Conservation (phyloP, 2,113 vertebrate genomes). For the Collichthys lucidus region DNA sequence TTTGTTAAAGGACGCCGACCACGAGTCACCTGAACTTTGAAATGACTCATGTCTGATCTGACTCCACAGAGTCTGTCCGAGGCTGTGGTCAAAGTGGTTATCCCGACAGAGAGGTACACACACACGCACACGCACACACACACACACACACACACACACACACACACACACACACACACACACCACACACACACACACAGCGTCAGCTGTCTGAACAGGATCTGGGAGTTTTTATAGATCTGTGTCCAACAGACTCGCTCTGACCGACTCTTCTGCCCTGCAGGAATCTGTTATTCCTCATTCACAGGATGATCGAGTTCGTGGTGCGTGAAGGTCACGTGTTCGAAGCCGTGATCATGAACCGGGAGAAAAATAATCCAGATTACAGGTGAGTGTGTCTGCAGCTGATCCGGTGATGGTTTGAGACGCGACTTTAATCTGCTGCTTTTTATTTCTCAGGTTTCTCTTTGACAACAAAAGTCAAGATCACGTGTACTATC, state of each 20-base stretch:
- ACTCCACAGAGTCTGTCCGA: slow-evolving; percentile 89
- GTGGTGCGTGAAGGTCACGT: slow-evolving; percentile 88
- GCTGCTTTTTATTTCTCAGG: slow-evolving; percentile 63
- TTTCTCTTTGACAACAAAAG: slow-evolving; percentile 89
- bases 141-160: no score
- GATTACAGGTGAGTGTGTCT: slow-evolving; percentile 78
- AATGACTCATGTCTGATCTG: slow-evolving; percentile 84
- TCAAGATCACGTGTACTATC: slow-evolving; percentile 88
- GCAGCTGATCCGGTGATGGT: neutral
- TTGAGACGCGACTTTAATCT: neutral
- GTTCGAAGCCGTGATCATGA: slow-evolving; percentile 89
- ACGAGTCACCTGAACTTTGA: neutral
- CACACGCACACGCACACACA: no score
- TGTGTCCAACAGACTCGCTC: slow-evolving; percentile 31
- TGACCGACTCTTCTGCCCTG: slow-evolving; percentile 58
- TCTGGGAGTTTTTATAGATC: no score
- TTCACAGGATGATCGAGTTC: slow-evolving; percentile 90
- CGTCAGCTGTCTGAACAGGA: neutral
- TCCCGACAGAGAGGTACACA: slow-evolving; percentile 86
- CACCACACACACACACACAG: neutral
- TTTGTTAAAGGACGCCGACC: neutral
- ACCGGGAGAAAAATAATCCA: slow-evolving; percentile 85
- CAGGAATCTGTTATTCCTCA: slow-evolving; percentile 86
- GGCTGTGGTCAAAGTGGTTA: slow-evolving; percentile 90
- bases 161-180: no score